Evolutionary conservation across 2,888 invertebrate species (phyloP), one percentile per base, ranked within the genome.

Genomic region (Gymnoscelis rufifasciata): DNA sequence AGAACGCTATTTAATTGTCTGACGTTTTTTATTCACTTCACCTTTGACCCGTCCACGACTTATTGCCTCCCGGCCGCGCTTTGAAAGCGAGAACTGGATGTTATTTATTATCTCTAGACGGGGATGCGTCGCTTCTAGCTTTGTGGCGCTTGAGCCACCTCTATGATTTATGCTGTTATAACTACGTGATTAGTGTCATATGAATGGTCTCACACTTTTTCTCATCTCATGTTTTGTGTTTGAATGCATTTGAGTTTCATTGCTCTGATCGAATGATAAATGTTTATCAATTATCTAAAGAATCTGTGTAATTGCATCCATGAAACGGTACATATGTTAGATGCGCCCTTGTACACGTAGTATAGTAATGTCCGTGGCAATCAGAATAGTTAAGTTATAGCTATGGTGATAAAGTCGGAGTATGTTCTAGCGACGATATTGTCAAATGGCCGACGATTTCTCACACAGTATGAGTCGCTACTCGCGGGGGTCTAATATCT

Each of bases 1-100:
- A 86, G 87, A 87, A 84, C 87, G 83, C 86, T 83, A 87, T 88
- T 87, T 88, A 88, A 88, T 88, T 87, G 88, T 88, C 79, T 83
- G 82, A 81, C 83, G 87, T 88, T 88, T 88, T 88, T 88, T 87
- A 88, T 87, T 82, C 84, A 84, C 74, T 74, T 87, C 87, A 88
- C 87, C 88, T 87, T 67, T 87, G 86, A 86, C 88, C 87, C 81
- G 77, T 73, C 74, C 71, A 77, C 79, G 82, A 87, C 87, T 87
- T 86, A 86, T 88, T 82, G 81, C 86, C 83, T 78, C 79, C 78
- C 84, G 82, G 82, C 66, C 78, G 74, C 76, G 78, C 84, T 86
- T 82, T 83, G 83, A 86, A 86, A 84, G 83, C 77, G 74, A 80
- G 81, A 82, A 82, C 83, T 78, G 78, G 78, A 73, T 79, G 83